A percentile compares a stretch with the other conserved stretches of the same genome.
These are phyloP conservation scores for Litocranius walleri DNA, from an alignment of 2,113 vertebrate species.

Conservation along the genomic window DNA sequence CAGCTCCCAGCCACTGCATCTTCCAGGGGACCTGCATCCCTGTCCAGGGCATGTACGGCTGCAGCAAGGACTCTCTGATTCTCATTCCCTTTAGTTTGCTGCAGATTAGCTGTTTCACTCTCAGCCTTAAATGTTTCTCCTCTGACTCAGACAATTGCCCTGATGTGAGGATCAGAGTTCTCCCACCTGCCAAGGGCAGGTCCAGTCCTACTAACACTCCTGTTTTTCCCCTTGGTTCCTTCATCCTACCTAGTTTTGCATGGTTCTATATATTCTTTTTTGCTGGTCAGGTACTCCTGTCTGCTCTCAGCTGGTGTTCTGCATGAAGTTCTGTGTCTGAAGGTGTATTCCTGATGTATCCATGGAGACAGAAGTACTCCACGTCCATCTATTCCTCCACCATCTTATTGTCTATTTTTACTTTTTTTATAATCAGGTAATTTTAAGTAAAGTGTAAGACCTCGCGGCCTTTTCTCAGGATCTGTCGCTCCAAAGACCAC, in stretches of 20 bases:
- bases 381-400: accelerated
- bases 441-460: too few species aligned
- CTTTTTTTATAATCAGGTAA: not conserved
- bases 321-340: not conserved
- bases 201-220: not conserved
- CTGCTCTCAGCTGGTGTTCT: not conserved
- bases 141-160: not conserved
- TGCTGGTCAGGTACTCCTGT: not conserved
- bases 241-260: not conserved
- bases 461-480: too few species aligned
- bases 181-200: not conserved
- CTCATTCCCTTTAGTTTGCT: not conserved
- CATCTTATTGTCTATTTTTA: not conserved
- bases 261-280: not conserved
- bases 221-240: not conserved
- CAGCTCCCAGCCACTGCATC: not conserved
- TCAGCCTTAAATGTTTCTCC: not conserved
- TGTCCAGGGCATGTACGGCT: not conserved
- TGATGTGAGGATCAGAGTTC: not conserved
- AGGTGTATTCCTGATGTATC: not conserved
- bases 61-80: not conserved
- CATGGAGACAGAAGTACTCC: not conserved
- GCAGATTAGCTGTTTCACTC: not conserved
- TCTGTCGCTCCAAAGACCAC: too few species aligned
- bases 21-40: not conserved